A percentile compares a stretch with the other conserved stretches of the same genome.
phyloP scores from a whole-genome alignment of 2,113 vertebrate genomes.

The Turnix velox region DNA sequence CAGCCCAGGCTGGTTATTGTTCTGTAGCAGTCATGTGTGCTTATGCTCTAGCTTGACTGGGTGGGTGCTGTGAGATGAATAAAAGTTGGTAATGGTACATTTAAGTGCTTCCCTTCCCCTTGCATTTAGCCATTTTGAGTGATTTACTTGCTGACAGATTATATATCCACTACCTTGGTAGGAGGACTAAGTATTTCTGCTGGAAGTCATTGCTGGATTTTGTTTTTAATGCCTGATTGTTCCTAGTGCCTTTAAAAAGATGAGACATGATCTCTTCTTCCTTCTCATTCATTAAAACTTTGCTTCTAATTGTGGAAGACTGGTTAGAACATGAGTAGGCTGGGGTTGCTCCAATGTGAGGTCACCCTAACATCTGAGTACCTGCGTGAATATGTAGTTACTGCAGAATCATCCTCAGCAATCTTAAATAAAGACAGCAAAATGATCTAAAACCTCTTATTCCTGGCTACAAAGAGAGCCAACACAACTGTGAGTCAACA shows the following conservation, averaged over 20 bases:
- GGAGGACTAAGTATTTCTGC: not conserved
- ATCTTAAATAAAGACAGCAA: not conserved
- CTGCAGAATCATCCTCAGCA: not conserved
- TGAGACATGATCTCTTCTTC: not conserved
- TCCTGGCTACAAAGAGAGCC: not conserved
- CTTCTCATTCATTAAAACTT: not conserved
- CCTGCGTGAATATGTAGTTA: fast-evolving
- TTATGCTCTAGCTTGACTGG: not conserved
- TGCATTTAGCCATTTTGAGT: not conserved
- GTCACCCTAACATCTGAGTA: not conserved
- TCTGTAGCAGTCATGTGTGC: not conserved
- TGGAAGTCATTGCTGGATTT: not conserved
- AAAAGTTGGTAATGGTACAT: not conserved
- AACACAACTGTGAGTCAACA: not conserved
- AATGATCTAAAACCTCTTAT: not conserved
- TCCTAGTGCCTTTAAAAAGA: not conserved
- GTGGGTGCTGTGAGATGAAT: not conserved
- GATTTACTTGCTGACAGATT: not conserved
- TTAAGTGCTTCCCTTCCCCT: not conserved
- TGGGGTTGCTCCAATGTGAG: not conserved
- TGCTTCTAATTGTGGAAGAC: not conserved
- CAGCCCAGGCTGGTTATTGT: not conserved
- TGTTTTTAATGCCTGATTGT: not conserved
- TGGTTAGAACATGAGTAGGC: not conserved
- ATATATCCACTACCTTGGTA: not conserved